Evolutionary conservation across 2,797 vertebrate genomes (phyloP).

Genomic region (Bradypodion pumilum): DNA sequence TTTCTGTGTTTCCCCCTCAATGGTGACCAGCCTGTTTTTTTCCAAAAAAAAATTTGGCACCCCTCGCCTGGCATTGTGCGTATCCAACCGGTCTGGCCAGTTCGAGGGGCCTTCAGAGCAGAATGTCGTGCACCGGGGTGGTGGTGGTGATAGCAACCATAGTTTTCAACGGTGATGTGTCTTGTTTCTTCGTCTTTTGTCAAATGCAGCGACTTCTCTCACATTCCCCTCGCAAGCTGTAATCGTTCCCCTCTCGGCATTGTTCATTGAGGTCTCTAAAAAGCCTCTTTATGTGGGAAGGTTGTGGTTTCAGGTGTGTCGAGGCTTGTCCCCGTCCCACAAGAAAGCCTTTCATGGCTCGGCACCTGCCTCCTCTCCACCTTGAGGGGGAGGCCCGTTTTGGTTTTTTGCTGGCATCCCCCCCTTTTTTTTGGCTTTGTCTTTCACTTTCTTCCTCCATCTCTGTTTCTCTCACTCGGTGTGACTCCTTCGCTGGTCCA

Average conservation of each 20-base stretch:
- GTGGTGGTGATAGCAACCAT: background rate
- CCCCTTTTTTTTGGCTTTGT: too few species aligned
- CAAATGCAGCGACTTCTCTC: background rate
- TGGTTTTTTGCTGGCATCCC: too few species aligned
- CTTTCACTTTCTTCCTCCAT: background rate
- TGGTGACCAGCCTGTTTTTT: background rate
- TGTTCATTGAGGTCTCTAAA: background rate
- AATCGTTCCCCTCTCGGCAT: background rate
- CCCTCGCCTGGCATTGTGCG: background rate
- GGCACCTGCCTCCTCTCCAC: background rate
- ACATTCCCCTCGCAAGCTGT: background rate
- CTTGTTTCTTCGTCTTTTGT: too few species aligned
- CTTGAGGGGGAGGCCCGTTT: background rate
- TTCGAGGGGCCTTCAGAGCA: background rate
- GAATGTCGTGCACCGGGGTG: background rate
- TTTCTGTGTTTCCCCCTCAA: too few species aligned
- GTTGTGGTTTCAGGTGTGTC: constrained; percentile 8
- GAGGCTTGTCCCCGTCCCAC: background rate
- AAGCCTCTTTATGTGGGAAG: background rate
- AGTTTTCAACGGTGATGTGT: too few species aligned
- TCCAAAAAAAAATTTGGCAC: background rate
- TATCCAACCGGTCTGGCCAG: constrained; percentile 16
- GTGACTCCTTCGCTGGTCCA: background rate
- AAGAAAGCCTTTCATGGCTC: constrained; percentile 7
- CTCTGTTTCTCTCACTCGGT: background rate